phyloP scores from a whole-genome alignment of 92 coral and sea anemone species.

The Diadumene lineata region DNA sequence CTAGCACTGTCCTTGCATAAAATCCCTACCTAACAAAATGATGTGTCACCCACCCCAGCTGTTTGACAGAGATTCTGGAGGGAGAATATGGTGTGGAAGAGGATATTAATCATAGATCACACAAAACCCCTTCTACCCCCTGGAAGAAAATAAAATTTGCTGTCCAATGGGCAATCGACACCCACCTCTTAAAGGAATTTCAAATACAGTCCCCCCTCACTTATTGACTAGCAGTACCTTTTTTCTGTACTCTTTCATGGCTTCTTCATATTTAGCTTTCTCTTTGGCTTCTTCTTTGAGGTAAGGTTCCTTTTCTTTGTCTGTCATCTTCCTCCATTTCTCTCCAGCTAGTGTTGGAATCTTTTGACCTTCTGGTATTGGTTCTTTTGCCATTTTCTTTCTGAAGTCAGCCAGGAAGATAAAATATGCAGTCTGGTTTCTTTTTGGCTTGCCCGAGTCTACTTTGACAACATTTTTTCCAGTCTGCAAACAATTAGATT shows the following conservation, averaged over 20 bases:
- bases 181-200: too few species aligned
- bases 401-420: constrained; percentile 85
- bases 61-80: too few species aligned
- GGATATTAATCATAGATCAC: too few species aligned
- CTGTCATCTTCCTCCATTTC: constrained; percentile 84
- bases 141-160: too few species aligned
- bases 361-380: constrained; percentile 54
- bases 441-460: constrained; percentile 90
- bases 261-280: constrained; percentile 62
- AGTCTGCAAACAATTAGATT: constrained; percentile 36
- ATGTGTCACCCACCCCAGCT: too few species aligned
- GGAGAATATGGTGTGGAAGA: too few species aligned
- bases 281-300: constrained; percentile 66
- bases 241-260: constrained; percentile 68
- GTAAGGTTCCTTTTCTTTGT: constrained; percentile 70
- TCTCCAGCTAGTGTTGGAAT: constrained; percentile 90
- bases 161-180: too few species aligned
- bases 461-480: constrained; percentile 48
- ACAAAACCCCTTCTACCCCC: too few species aligned
- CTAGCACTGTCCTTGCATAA: too few species aligned
- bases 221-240: too few species aligned
- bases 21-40: too few species aligned
- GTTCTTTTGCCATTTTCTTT: constrained; percentile 54
- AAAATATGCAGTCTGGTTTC: constrained; percentile 88
- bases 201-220: too few species aligned